Conservation (phyloP, 2,888 invertebrate species). For the Lasioglossum figueresi region DNA sequence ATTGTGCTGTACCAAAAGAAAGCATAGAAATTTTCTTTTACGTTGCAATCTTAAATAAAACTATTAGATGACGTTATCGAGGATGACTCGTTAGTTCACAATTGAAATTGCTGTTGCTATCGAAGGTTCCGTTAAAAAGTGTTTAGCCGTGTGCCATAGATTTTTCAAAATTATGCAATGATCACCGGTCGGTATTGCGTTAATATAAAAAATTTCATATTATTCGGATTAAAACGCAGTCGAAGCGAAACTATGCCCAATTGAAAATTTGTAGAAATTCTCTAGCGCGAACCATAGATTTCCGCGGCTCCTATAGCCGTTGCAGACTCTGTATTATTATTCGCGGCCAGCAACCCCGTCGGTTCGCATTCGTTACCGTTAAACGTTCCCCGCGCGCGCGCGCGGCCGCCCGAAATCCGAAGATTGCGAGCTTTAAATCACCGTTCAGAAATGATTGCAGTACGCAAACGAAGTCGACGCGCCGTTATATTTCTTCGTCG, state of each 20-base stretch:
- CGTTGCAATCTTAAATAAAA: too few species aligned
- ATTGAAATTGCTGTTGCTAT: too few species aligned
- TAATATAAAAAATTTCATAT: too few species aligned
- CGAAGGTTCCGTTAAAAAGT: too few species aligned
- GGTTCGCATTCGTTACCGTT: constrained; percentile 23
- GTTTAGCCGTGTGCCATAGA: too few species aligned
- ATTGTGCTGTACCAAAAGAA: too few species aligned
- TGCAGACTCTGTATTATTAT: constrained; percentile 16
- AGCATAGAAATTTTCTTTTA: too few species aligned
- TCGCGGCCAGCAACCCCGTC: background rate
- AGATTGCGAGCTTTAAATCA: constrained; percentile 54
- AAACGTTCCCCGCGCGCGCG: background rate
- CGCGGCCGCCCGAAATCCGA: constrained; percentile 20
- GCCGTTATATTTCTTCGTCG: constrained; percentile 69
- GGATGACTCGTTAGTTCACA: too few species aligned
- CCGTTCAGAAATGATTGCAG: constrained; percentile 36
- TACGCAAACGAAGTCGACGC: constrained; percentile 33
- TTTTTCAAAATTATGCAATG: too few species aligned
- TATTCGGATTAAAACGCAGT: too few species aligned
- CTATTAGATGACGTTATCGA: too few species aligned
- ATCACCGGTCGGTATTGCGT: too few species aligned
- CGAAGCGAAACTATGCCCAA: background rate
- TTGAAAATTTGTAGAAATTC: background rate
- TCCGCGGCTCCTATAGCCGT: background rate
- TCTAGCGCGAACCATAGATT: background rate